A percentile compares a stretch with the other conserved stretches of the same genome.
phyloP scores from a whole-genome alignment of 2,888 invertebrate species.

The Tridacna crocea region DNA sequence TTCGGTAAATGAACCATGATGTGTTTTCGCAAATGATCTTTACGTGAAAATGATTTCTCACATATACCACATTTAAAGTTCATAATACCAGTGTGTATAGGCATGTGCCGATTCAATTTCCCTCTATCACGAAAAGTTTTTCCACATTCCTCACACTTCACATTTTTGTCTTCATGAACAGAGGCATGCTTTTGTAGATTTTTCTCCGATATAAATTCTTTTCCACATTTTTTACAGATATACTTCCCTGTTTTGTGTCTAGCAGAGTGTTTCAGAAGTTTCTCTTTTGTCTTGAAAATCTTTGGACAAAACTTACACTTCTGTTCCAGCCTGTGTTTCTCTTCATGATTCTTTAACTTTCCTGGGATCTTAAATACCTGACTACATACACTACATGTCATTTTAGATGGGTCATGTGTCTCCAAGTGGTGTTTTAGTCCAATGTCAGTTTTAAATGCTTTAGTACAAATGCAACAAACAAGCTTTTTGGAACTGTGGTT shows the following conservation, averaged over 20 bases:
- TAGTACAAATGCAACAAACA: constrained; percentile 20
- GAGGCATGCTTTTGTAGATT: constrained; percentile 8
- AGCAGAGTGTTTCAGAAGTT: neutral
- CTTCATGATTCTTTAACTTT: constrained; percentile 10
- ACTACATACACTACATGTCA: constrained; percentile 14
- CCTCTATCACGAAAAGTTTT: constrained; percentile 12
- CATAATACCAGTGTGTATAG: constrained; percentile 31
- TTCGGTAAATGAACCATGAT: constrained; percentile 35
- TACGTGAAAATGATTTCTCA: constrained; percentile 28
- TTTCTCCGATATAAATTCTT: constrained; percentile 4
- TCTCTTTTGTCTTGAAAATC: constrained; percentile 5
- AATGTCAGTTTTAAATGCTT: constrained; percentile 22
- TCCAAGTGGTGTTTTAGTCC: constrained; percentile 20
- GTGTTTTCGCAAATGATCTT: constrained; percentile 49
- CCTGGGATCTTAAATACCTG: constrained; percentile 2
- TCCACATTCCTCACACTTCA: constrained; percentile 25
- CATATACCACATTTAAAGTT: constrained; percentile 39
- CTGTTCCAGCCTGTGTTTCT: constrained; percentile 9
- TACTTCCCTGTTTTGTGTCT: constrained; percentile 5
- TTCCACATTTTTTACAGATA: constrained; percentile 1
- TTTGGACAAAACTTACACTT: constrained; percentile 19
- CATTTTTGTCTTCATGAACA: constrained; percentile 15
- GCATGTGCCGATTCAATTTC: constrained; percentile 40
- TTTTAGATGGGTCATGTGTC: constrained; percentile 14
- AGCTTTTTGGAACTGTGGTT: constrained; percentile 11